A percentile compares a stretch with the other conserved stretches of the same genome.
phyloP scores from a whole-genome alignment of 2,888 invertebrate genomes.

The Pycnomerus fuliginosus region DNA sequence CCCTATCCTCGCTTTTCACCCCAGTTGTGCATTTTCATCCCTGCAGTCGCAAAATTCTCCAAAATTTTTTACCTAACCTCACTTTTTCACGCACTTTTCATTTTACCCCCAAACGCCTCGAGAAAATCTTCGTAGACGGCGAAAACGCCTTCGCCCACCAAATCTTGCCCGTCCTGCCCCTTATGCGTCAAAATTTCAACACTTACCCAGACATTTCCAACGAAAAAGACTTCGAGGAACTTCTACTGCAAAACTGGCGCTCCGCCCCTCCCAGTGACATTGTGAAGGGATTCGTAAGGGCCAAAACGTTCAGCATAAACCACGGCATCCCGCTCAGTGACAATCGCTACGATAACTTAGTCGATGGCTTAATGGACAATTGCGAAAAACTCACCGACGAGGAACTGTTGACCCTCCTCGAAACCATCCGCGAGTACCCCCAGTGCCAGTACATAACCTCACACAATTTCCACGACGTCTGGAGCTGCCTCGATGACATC shows the following conservation, averaged over 20 bases:
- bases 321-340: constrained; percentile 44
- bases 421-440: constrained; percentile 57
- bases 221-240: constrained; percentile 29
- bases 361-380: constrained; percentile 54
- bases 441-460: constrained; percentile 55
- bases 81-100: background rate
- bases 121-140: constrained; percentile 24
- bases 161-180: constrained; percentile 20
- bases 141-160: constrained; percentile 35
- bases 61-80: constrained; percentile 3
- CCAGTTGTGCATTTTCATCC: no score
- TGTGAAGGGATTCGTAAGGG: constrained; percentile 40
- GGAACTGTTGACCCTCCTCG: constrained; percentile 59
- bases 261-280: constrained; percentile 37
- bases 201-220: background rate
- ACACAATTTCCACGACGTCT: constrained; percentile 64
- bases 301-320: constrained; percentile 36
- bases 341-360: constrained; percentile 45
- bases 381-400: constrained; percentile 58
- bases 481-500: constrained; percentile 67
- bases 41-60: no score
- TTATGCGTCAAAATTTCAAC: background rate
- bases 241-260: constrained; percentile 39
- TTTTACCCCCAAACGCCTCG: background rate
- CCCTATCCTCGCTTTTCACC: no score